Conservation (phyloP, 1,140 invertebrate genomes). For the Temnothorax curvispinosus region DNA sequence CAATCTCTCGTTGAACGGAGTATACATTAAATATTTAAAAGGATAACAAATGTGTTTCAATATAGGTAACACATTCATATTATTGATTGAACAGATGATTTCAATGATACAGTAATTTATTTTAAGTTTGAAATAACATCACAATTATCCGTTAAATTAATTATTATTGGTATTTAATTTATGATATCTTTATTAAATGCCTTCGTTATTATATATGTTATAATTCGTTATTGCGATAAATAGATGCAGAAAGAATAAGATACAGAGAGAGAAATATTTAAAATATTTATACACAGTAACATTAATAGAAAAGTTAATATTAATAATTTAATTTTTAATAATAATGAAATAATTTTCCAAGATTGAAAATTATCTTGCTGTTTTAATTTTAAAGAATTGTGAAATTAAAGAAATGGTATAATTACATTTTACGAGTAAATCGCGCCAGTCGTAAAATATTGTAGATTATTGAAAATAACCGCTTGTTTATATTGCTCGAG, state of each 20-base stretch:
- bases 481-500: background rate
- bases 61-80: background rate
- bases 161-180: background rate
- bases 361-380: background rate
- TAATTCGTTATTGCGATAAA: background rate
- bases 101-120: background rate
- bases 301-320: constrained; percentile 5
- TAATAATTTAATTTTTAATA: background rate
- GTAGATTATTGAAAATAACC: background rate
- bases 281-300: background rate
- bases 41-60: background rate
- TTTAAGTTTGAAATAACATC: background rate
- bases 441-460: background rate
- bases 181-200: background rate
- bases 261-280: background rate
- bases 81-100: background rate
- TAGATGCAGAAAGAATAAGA: background rate
- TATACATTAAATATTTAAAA: background rate
- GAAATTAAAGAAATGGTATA: background rate
- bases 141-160: background rate
- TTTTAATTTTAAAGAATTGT: background rate
- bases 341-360: background rate
- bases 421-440: constrained; percentile 2
- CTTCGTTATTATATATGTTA: background rate
- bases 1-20: too few relatives aligned